Percentiles rank a stretch among this genome's conserved stretches.
Evolutionary conservation across 53 echinoderm and acorn worm genomes (phyloP).

Genomic region (Antedon mediterranea): DNA sequence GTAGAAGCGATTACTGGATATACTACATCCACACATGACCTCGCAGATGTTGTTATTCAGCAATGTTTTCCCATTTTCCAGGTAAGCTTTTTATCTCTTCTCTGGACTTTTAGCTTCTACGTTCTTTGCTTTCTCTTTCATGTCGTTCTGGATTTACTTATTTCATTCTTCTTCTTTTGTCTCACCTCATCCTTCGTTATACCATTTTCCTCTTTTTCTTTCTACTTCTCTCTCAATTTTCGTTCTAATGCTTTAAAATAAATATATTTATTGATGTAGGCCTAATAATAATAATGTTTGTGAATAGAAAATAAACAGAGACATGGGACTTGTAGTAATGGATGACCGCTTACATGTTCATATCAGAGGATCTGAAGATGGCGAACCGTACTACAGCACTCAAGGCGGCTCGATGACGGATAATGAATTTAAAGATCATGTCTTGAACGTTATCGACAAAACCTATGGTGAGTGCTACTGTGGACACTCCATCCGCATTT

Average conservation of each 20-base stretch:
- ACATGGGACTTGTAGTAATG: constrained; percentile 23
- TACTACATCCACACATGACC: not conserved
- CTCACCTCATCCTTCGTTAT: no score
- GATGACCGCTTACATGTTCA: constrained; percentile 9
- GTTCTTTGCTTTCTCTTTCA: no score
- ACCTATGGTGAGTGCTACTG: constrained; percentile 39
- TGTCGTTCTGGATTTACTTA: no score
- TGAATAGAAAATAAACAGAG: constrained; percentile 25
- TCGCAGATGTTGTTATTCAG: constrained; percentile 1
- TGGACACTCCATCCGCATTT: no score
- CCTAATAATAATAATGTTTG: no score
- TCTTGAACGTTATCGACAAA: constrained; percentile 15
- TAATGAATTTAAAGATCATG: not conserved
- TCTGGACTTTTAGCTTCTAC: no score
- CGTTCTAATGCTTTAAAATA: no score
- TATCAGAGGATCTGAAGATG: constrained; percentile 20
- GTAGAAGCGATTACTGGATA: not conserved
- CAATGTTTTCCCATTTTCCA: constrained; percentile 27
- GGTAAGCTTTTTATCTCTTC: no score
- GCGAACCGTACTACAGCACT: constrained; percentile 8
- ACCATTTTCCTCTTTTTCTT: no score
- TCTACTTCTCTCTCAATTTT: no score
- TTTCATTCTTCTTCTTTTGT: no score
- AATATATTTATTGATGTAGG: no score
- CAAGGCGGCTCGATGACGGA: not conserved